Evolutionary conservation across 2,888 invertebrate genomes (phyloP).

Genomic region (Ariolimax columbianus): DNA sequence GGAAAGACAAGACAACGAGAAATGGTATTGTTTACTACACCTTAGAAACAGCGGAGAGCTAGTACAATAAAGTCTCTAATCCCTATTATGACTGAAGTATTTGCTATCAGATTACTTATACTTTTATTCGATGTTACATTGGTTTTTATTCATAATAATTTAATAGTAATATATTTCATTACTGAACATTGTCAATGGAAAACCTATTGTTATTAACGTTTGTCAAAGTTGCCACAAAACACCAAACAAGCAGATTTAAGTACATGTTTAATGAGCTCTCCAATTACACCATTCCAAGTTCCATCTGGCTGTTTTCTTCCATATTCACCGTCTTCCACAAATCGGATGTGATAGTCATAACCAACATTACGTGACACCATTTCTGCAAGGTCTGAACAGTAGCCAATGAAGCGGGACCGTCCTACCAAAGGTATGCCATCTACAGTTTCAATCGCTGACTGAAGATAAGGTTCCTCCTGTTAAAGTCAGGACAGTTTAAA

Average conservation of each 20-base stretch:
- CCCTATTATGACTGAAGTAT: too few species aligned
- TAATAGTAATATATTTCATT: too few species aligned
- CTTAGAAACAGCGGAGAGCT: too few species aligned
- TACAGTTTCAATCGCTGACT: constrained; percentile 4
- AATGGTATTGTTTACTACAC: too few species aligned
- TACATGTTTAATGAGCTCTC: constrained; percentile 72
- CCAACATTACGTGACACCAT: constrained; percentile 88
- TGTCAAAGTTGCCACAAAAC: background rate
- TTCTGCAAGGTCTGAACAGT: constrained; percentile 93
- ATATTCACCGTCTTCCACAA: constrained; percentile 91
- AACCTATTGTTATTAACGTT: background rate
- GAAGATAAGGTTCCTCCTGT: constrained; percentile 56
- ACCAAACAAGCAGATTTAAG: constrained; percentile 24
- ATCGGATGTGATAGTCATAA: constrained; percentile 90
- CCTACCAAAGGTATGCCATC: constrained; percentile 54
- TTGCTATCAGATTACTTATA: too few species aligned
- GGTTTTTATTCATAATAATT: too few species aligned
- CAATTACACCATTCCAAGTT: constrained; percentile 76
- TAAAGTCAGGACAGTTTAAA: background rate
- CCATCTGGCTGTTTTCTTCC: constrained; percentile 80
- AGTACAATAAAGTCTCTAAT: too few species aligned
- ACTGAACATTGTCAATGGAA: too few species aligned
- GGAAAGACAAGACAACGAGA: too few species aligned
- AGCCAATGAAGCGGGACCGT: constrained; percentile 82
- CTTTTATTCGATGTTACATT: too few species aligned